These are phyloP conservation scores for Ahaetulla prasina DNA, from an alignment of 2,113 vertebrate genomes.

Conservation along the genomic window DNA sequence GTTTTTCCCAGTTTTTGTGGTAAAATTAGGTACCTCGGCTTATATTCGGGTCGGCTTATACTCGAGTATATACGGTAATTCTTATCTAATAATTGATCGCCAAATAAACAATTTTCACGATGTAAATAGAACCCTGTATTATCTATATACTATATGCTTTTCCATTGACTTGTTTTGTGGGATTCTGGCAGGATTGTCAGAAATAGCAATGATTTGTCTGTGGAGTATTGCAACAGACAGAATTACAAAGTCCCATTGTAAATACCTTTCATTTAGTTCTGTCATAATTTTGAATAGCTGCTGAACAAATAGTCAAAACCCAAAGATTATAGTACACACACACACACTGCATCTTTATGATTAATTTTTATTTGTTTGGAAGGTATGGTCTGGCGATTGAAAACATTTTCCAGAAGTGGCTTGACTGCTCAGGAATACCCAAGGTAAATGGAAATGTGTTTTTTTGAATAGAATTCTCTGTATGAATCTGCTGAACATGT, in stretches of 20 bases:
- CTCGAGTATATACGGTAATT: too few relatives aligned
- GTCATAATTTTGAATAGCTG: neutral
- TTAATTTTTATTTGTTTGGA: slow-evolving; percentile 61
- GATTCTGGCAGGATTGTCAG: neutral
- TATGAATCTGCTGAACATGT: slow-evolving; percentile 16
- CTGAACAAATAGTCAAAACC: neutral
- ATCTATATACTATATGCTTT: neutral
- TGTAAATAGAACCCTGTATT: neutral
- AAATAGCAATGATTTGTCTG: neutral
- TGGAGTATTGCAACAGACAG: neutral
- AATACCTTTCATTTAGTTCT: neutral
- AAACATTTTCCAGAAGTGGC: slow-evolving; percentile 85
- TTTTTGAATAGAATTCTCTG: slow-evolving; percentile 19
- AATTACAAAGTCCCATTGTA: neutral
- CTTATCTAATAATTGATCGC: neutral
- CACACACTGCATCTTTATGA: neutral
- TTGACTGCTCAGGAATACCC: slow-evolving; percentile 88
- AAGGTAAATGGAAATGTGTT: slow-evolving; percentile 72
- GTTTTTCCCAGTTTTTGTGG: too few relatives aligned
- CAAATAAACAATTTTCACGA: neutral
- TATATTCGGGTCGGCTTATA: too few relatives aligned
- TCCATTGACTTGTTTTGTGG: neutral
- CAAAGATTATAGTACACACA: neutral
- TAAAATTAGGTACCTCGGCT: too few relatives aligned
- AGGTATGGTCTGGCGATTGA: slow-evolving; percentile 82